These are phyloP conservation scores for Garrulus glandarius DNA, from an alignment of 2,797 vertebrate genomes.

Conservation along the genomic window DNA sequence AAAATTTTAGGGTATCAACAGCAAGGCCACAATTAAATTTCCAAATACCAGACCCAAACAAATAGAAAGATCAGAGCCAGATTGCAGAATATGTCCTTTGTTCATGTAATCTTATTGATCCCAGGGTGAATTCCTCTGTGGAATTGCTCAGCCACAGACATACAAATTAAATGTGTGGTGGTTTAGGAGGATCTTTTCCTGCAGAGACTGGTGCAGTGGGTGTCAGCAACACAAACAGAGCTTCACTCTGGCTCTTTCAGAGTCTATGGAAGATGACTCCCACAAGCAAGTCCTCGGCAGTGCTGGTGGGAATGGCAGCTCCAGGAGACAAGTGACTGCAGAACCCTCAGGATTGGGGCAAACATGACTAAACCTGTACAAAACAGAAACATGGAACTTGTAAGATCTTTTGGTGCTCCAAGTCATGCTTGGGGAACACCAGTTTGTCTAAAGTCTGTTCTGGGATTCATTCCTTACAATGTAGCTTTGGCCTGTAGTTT, in stretches of 20 bases:
- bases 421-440: rapidly evolving
- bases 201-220: rapidly evolving
- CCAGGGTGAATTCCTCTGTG: background rate
- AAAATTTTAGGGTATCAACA: background rate
- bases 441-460: background rate
- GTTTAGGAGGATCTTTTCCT: background rate
- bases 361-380: rapidly evolving
- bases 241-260: background rate
- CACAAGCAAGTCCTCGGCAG: background rate
- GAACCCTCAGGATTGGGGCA: background rate
- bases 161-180: background rate
- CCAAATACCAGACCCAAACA: background rate
- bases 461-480: background rate
- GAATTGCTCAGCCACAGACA: background rate
- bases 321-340: background rate
- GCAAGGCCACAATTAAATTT: background rate
- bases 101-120: rapidly evolving
- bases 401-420: background rate
- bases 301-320: rapidly evolving
- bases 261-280: background rate
- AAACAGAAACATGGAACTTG: background rate
- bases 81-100: background rate
- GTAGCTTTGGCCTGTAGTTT: background rate
- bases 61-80: background rate
- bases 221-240: background rate